Base-by-base conservation (phyloP, 1,140 invertebrate genomes). In the Neelides sp. region DNA sequence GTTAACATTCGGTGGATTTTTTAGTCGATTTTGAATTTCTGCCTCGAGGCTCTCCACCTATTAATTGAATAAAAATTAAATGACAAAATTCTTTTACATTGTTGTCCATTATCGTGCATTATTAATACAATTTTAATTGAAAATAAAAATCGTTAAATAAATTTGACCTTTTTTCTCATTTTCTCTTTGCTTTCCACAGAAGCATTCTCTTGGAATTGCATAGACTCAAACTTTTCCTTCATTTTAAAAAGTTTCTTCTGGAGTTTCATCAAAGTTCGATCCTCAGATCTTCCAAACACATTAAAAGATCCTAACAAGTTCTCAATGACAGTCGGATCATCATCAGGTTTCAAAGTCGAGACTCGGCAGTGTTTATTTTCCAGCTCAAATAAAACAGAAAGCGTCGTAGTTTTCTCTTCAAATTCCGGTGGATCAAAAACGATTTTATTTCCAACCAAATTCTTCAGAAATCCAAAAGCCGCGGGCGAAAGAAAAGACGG, bases 151-250 rank as follows among this genome's bases (percentile, higher is more conserved):
- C 23, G n/a, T n/a, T n/a, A n/a, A n/a, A n/a, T n/a, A 32, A 32
- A 13, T n/a, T 32, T n/a, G n/a, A 30, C 23, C 48, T 54, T 53
- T 32, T 46, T 52, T 19, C 23, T 32, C 0, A 59, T 27, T 36
- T 54, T 49, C 41, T 55, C 48, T 44, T 53, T 59, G 5, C 50
- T 40, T 30, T 47, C 50, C 17, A 19, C 13, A 0, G 52, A 35
- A 22, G 57, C 57, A 35, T 50, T 40, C 37, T 50, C 20, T 46
- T 53, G 51, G 26, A 59, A 59, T 10, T 10, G 24, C 12, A 5
- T 37, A 44, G 43, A 49, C 13, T 52, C 26, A 26, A 44, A 28
- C 30, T 55, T 48, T 17, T 41, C 13, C 19, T 55, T 51, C 20
- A 59, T n/a, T 44, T 41, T 55, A 8, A 23, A 23, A 12, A 54